Percentiles rank a stretch among this genome's conserved stretches.
phyloP scores from a whole-genome alignment of 1,140 invertebrate species.

The Drosophila seguyi region DNA sequence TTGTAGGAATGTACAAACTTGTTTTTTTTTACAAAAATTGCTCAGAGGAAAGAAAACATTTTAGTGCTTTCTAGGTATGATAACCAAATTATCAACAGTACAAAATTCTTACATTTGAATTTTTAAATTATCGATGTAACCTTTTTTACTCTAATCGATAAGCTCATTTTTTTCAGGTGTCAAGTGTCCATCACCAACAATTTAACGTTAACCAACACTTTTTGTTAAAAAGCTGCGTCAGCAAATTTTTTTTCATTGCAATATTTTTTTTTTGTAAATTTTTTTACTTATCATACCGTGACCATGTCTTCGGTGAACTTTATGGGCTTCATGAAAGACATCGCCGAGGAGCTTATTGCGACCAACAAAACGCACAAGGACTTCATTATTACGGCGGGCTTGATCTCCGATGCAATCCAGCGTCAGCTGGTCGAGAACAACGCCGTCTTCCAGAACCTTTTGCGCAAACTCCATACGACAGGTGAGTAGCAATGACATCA shows the following conservation, averaged over 20 bases:
- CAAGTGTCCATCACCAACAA: background rate
- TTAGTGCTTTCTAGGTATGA: too few relatives aligned
- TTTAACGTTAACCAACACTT: background rate
- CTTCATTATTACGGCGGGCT: background rate
- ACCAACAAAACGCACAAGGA: background rate
- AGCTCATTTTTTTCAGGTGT: background rate
- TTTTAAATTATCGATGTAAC: background rate
- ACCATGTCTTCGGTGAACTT: background rate
- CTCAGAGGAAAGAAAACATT: too few relatives aligned
- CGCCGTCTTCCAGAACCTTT: background rate
- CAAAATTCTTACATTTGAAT: background rate
- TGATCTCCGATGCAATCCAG: background rate
- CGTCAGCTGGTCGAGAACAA: background rate
- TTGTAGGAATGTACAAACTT: too few relatives aligned
- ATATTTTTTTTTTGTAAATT: too few relatives aligned
- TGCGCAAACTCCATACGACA: constrained; percentile 20
- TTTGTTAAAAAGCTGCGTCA: background rate
- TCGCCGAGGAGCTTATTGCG: background rate
- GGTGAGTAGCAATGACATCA: constrained; percentile 14
- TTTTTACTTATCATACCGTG: background rate
- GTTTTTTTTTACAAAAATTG: too few relatives aligned
- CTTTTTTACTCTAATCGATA: background rate
- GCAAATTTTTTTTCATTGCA: background rate
- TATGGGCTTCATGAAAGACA: background rate
- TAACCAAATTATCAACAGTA: too few relatives aligned